phyloP scores from a whole-genome alignment of 2,888 invertebrate species.

The Conomelus anceps region DNA sequence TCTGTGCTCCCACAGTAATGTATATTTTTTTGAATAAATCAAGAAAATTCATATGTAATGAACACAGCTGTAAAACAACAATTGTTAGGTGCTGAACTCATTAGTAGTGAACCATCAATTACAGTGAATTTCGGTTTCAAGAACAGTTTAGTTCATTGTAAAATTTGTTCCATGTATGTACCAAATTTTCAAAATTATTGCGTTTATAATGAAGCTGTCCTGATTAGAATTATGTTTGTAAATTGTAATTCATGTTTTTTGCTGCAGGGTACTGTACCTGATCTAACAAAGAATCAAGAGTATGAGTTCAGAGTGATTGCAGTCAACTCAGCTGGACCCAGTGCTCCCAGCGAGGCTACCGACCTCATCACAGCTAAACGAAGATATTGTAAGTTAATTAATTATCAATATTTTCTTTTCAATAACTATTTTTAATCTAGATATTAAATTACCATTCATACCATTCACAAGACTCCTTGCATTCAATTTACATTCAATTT shows the following conservation, averaged over 20 bases:
- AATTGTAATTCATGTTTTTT: slow-evolving; percentile 20
- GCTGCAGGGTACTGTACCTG: slow-evolving; percentile 69
- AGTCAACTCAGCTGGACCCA: slow-evolving; percentile 89
- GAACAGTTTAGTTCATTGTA: no score
- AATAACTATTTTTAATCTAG: slow-evolving; percentile 1
- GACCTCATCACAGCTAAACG: slow-evolving; percentile 80
- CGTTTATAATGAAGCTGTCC: no score
- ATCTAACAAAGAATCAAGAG: slow-evolving; percentile 87
- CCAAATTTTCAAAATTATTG: no score
- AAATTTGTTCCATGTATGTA: no score
- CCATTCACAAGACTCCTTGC: background rate
- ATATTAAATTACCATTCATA: background rate
- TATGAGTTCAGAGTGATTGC: slow-evolving; percentile 96
- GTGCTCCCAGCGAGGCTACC: slow-evolving; percentile 91
- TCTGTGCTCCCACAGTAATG: no score
- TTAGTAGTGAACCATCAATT: no score
- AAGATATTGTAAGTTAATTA: slow-evolving; percentile 57
- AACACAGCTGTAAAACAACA: no score
- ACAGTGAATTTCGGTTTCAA: no score
- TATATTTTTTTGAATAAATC: no score
- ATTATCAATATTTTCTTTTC: background rate
- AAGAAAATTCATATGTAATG: no score
- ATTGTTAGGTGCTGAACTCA: no score
- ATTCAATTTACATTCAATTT: no score
- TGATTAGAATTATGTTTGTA: background rate